A percentile compares a stretch with the other conserved stretches of the same genome.
phyloP scores from a whole-genome alignment of 37 sponge, comb jelly and placozoan species.

The Ephydatia muelleri region DNA sequence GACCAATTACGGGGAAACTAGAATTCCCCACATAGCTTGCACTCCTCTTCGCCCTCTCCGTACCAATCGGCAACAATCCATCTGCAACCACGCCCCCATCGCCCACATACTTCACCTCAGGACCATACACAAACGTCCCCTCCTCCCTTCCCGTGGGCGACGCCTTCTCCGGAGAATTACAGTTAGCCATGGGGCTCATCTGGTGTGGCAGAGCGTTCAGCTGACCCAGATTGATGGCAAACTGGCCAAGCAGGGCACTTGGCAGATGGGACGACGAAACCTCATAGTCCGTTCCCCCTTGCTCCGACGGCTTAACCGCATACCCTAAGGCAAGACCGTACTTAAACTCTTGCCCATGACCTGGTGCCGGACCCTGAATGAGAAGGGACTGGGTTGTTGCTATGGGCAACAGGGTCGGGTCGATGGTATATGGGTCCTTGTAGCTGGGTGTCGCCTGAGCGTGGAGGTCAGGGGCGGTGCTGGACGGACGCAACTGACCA shows the following conservation, averaged over 20 bases:
- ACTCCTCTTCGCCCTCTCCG: conserved; percentile 73
- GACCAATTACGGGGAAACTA: conserved; percentile 9
- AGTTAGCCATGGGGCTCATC: background rate
- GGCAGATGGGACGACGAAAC: background rate
- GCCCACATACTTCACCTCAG: background rate
- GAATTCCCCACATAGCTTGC: background rate
- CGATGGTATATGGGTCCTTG: background rate
- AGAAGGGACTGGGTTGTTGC: background rate
- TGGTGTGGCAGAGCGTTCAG: background rate
- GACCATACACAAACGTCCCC: background rate
- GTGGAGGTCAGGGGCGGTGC: background rate
- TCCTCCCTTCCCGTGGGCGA: background rate
- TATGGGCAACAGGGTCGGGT: background rate
- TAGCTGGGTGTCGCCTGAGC: background rate
- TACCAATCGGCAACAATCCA: conserved; percentile 64
- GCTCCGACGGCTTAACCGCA: background rate
- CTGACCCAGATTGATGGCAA: conserved; percentile 13
- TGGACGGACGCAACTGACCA: background rate
- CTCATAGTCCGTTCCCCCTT: background rate
- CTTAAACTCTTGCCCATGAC: background rate
- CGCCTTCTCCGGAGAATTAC: background rate
- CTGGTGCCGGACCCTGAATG: background rate
- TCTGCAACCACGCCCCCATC: conserved; percentile 14
- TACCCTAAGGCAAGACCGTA: background rate
- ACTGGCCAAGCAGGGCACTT: background rate